A percentile compares a stretch with the other conserved stretches of the same genome.
phyloP scores from a whole-genome alignment of 2,113 vertebrate species.

The Brachirus orientalis region DNA sequence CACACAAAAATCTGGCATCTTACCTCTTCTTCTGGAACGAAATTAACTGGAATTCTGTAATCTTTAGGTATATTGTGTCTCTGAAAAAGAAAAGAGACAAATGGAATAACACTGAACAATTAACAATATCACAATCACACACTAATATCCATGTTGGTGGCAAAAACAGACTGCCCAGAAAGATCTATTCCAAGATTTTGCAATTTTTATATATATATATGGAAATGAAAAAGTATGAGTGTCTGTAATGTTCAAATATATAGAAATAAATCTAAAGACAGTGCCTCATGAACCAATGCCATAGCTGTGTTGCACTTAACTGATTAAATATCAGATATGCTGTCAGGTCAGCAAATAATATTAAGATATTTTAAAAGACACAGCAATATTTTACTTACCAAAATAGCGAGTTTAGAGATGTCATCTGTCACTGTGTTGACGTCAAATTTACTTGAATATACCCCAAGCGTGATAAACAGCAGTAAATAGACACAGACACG shows the following conservation, averaged over 20 bases:
- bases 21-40: conserved; percentile 82
- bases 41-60: conserved; percentile 82
- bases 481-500: conserved; percentile 84
- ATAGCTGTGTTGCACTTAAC: no score
- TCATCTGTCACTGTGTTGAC: conserved; percentile 84
- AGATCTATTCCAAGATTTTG: no score
- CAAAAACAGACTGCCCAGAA: no score
- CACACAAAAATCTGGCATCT: conserved; percentile 28
- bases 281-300: no score
- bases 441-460: conserved; percentile 80
- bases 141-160: no score
- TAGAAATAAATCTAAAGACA: no score
- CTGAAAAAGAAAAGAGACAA: conserved; percentile 45
- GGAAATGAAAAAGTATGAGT: no score
- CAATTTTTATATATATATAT: no score
- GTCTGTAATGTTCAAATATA: no score
- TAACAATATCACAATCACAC: not conserved
- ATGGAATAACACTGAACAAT: not conserved
- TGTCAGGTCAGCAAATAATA: no score
- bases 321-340: no score
- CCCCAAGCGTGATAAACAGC: conserved; percentile 81
- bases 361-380: no score
- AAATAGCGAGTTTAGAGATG: conserved; percentile 76
- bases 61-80: conserved; percentile 87
- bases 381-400: conserved; percentile 77